Base-by-base conservation (phyloP, 1,140 invertebrate genomes). In the Zaprionus taronus region DNA sequence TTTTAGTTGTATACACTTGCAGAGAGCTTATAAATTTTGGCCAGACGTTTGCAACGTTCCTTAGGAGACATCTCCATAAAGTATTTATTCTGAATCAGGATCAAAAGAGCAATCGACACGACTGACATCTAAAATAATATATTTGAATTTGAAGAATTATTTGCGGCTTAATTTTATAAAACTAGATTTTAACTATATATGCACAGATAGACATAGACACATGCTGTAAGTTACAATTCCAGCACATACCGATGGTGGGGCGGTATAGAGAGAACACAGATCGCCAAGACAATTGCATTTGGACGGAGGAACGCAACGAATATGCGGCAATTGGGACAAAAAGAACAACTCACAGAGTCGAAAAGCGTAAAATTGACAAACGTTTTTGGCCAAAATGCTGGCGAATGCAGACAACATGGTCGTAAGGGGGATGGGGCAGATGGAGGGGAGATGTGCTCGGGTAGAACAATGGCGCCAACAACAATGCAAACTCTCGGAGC, bases 341-440 rank as follows among this genome's bases (percentile, higher is more conserved):
- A 84, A 77, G 76, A 65, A 58, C 85, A 90, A 77, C 74, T 85
- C 85, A 90, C 47, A 85, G 72, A 80, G 76, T 89, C 70, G 85
- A 89, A 85, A 89, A 75, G 85, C 85, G 85, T 77, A 89, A 85
- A 89, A 89, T 89, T 89, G 85, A 89, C 85, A 89, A 89, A 90
- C 86, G 81, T 81, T 90, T 80, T 68, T 31, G 72, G 22, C 60
- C 66, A 81, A 81, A 79, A 90, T 90, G 76, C 72, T 74, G 77
- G 58, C 72, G 55, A 77, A 61, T 70, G 72, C 74, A 65, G 64
- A 51, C 51, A 65, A 49, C 70, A 66, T 62, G 31, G 41, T 15
- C 44, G 47, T 41, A 15, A n/a, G 62, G 38, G 22, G 22, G 38
- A 26, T 36, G n/a, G 34, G 34, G 73, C 49, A 44, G 38, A 28